A percentile compares a stretch with the other conserved stretches of the same genome.
These are phyloP conservation scores for Cathartes aura DNA, from an alignment of 2,113 vertebrate species.

Conservation along the genomic window DNA sequence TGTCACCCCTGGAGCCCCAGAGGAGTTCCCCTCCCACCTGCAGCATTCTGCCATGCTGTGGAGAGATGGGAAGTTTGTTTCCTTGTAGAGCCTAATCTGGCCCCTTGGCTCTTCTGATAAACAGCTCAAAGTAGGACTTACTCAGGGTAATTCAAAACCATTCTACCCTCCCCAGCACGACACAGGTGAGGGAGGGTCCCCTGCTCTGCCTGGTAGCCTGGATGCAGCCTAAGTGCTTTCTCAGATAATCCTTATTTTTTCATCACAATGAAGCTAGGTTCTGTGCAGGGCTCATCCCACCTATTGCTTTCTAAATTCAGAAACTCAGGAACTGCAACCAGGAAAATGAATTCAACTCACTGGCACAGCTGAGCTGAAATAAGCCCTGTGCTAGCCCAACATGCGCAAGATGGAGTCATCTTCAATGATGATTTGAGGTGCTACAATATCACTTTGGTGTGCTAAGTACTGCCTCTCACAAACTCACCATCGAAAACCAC, in stretches of 20 bases:
- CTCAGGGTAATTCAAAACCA: not conserved
- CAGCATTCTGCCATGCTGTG: not conserved
- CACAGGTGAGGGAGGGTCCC: not conserved
- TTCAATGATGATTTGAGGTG: not conserved
- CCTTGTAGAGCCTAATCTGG: not conserved
- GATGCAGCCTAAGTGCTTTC: not conserved
- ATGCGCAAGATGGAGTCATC: no score
- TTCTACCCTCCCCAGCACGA: not conserved
- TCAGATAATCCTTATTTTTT: not conserved
- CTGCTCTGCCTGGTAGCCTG: not conserved
- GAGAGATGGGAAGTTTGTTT: not conserved
- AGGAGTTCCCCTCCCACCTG: not conserved
- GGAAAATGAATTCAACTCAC: not conserved
- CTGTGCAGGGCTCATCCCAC: not conserved
- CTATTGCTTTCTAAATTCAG: not conserved
- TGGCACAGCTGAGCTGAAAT: not conserved
- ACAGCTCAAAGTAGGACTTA: not conserved
- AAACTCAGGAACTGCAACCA: not conserved
- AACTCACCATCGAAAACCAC: not conserved
- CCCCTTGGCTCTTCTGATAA: not conserved
- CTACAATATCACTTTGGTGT: not conserved
- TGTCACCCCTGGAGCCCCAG: not conserved
- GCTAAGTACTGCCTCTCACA: no score
- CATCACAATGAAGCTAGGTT: not conserved
- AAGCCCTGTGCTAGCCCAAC: not conserved